Evolutionary conservation across 2,888 invertebrate species (phyloP), one percentile per base, ranked within the genome.

Genomic region (Tubiluchus corallicola): DNA sequence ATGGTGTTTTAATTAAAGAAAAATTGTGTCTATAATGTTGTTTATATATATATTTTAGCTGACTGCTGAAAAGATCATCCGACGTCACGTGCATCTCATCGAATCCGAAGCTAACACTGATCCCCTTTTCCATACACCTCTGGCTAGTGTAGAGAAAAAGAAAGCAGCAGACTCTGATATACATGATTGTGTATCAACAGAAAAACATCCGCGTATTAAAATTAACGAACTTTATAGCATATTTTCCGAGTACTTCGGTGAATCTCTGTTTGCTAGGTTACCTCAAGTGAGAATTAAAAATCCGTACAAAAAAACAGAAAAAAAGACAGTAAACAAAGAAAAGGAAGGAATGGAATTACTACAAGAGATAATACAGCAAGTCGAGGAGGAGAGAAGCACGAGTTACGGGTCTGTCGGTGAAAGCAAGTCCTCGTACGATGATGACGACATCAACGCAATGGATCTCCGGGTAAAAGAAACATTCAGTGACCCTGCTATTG

Each of bases 221-320:
- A n/a, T n/a, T n/a, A n/a, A n/a, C n/a, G n/a, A n/a, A n/a, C n/a
- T n/a, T n/a, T n/a, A n/a, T n/a, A n/a, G n/a, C n/a, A n/a, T n/a
- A n/a, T n/a, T n/a, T n/a, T n/a, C n/a, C n/a, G 58, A 59, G 43
- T 59, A 55, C 46, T 63, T 63, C 53, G 64, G 64, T 17, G 64
- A 64, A 47, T 52, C 56, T 45, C 49, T 64, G 19, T 47, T 57
- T 1, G 49, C 54, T 13, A 50, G 54, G 15, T 49, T 63, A 20
- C 61, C 61, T 1, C 45, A 55, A 19, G 37, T 56, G 5, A 48
- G 53, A 18, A 48, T 51, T 15, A 46, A 47, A 20, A 29, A n/a
- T n/a, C 29, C 29, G 29, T n/a, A 3, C 17, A 15, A 15, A 18
- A 16, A 18, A 16, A 17, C 18, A 18, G 40, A 41, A 1, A 41